Evolutionary conservation across 2,888 invertebrate species (phyloP).

Genomic region (Harpalus rubripes): DNA sequence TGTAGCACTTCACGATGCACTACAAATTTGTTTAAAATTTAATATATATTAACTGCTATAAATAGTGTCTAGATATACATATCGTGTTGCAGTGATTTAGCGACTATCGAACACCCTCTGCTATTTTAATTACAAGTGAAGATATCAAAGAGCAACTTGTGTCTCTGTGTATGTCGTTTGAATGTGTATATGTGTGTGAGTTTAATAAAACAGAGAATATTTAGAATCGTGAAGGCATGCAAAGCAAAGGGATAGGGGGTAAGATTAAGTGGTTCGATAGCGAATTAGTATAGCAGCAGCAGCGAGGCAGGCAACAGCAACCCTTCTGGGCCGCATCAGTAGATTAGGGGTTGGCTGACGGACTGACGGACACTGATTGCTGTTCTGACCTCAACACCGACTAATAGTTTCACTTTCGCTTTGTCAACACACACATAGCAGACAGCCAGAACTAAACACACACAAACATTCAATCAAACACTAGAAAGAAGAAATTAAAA

Average conservation of each 20-base stretch:
- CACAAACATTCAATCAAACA: too few species aligned
- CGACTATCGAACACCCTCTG: too few species aligned
- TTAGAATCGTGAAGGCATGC: conserved; percentile 9
- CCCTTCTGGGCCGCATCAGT: conserved; percentile 46
- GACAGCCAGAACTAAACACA: too few species aligned
- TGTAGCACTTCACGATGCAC: too few species aligned
- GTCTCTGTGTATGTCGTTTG: not conserved
- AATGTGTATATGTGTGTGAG: not conserved
- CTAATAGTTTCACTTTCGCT: conserved; percentile 47
- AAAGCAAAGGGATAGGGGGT: not conserved
- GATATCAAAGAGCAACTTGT: not conserved
- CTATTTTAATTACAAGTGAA: not conserved
- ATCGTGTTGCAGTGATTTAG: not conserved
- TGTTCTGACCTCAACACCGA: conserved; percentile 31
- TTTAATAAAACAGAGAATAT: conserved; percentile 4
- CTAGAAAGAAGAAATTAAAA: too few species aligned
- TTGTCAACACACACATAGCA: conserved; percentile 15
- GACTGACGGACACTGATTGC: conserved; percentile 39
- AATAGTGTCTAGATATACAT: too few species aligned
- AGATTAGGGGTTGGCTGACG: conserved; percentile 26
- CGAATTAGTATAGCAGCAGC: conserved; percentile 40
- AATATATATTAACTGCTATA: too few species aligned
- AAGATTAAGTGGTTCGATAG: conserved; percentile 53
- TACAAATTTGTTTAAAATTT: too few species aligned
- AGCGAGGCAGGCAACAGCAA: conserved; percentile 18